Percentiles rank a stretch among this genome's conserved stretches.
Evolutionary conservation across 1,140 invertebrate species (phyloP).

Genomic region (Cydia strobilella): DNA sequence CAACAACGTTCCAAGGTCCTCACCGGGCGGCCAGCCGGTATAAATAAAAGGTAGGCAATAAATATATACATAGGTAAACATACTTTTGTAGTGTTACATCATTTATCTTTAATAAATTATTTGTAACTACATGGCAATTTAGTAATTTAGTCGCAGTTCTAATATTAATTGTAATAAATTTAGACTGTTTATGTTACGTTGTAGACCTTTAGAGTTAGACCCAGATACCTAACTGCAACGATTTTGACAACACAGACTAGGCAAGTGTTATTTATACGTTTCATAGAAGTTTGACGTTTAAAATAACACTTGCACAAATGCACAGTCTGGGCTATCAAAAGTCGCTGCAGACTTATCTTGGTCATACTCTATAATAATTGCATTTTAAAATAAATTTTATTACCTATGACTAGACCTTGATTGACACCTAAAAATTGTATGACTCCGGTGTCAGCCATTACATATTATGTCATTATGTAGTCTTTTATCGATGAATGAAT

Average conservation of each 20-base stretch:
- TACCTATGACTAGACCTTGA: no score
- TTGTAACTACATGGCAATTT: background rate
- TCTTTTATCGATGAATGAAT: background rate
- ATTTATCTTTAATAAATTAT: background rate
- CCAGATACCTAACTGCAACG: background rate
- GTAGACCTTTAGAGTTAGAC: background rate
- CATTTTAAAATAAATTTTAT: no score
- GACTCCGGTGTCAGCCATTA: background rate
- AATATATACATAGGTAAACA: background rate
- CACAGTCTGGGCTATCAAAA: no score
- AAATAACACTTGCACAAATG: no score
- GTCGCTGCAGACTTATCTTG: no score
- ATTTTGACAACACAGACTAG: no score
- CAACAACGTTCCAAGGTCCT: background rate
- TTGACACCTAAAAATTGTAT: background rate
- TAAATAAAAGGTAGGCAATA: background rate
- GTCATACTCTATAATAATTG: no score
- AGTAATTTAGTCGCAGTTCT: background rate
- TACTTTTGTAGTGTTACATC: no score
- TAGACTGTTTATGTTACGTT: background rate
- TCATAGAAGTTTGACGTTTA: no score
- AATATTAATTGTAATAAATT: background rate
- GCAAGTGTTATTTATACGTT: no score
- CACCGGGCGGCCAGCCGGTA: background rate
- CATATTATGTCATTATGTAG: background rate